Base-by-base conservation (phyloP, 2,888 invertebrate species). In the Amiota mariae region DNA sequence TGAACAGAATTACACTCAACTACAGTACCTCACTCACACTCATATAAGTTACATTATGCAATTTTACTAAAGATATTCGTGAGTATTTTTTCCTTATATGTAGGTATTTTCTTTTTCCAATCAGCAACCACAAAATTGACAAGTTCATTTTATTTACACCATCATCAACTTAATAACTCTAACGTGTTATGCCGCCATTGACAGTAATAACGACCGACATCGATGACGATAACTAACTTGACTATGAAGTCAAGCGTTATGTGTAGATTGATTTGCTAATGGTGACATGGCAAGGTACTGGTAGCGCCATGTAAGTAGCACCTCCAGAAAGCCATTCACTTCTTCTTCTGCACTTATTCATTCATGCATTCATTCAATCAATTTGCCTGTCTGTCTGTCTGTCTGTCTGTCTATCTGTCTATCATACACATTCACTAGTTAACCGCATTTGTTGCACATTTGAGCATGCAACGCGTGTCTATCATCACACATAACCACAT, bases 401-500 rank as follows among this genome's bases (percentile, higher is more conserved):
- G 3, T 36, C 36, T n/a, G n/a, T n/a, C n/a, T n/a, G 15, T 59
- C 59, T 63, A 6, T 18, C 67, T 13, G 66, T 49, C 67, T 48
- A 11, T 36, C 36, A 36, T 36, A 4, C 36, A 36, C 36, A 36
- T 36, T 36, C 36, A 36, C 36, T 36, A 36, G 36, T 36, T 36
- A 36, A 36, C 36, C 36, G 71, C 74, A 71, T 76, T 76, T 75
- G 75, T 63, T 75, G 75, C 13, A 72, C 72, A 71, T 61, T 59
- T 72, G 67, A 72, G 75, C 71, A 70, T 76, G 76, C 48, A 77
- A 77, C 84, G 79, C 81, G 84, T 84, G 82, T 80, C 80, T 36
- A 36, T 36, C 36, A 36, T 36, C 36, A 36, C 36, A 36, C 36
- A 36, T 36, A 36, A 36, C 2, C 36, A 24, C 70, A 57, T 57